A percentile compares a stretch with the other conserved stretches of the same genome.
phyloP scores from a whole-genome alignment of 1,140 invertebrate species.

The Papilio dardanus region DNA sequence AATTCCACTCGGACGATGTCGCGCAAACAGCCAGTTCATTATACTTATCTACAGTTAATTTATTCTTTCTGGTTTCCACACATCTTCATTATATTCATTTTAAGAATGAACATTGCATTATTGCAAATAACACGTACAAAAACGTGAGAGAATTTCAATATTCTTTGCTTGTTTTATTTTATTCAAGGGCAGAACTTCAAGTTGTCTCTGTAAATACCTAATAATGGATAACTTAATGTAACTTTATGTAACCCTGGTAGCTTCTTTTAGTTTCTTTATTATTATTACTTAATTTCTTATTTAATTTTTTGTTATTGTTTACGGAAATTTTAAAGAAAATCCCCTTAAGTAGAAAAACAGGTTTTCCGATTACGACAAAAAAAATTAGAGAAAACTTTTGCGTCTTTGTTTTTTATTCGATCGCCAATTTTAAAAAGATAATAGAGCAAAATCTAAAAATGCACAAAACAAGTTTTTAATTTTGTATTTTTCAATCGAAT shows the following conservation, averaged over 20 bases:
- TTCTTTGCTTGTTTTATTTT: background rate
- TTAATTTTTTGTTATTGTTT: background rate
- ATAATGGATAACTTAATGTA: background rate
- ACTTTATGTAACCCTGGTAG: background rate
- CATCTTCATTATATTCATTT: background rate
- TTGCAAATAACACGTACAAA: background rate
- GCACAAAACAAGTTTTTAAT: no score
- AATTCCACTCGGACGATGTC: no score
- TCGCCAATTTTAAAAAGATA: no score
- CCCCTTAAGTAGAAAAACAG: background rate
- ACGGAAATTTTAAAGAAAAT: constrained; percentile 13
- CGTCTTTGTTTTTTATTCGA: no score
- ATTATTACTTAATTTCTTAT: background rate
- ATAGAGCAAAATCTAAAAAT: no score
- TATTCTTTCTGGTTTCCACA: no score
- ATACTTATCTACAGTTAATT: no score
- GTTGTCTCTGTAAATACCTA: background rate
- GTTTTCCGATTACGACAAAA: background rate
- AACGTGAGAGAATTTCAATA: background rate
- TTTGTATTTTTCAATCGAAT: background rate
- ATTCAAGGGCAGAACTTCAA: background rate
- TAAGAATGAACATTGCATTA: background rate
- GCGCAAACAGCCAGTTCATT: no score
- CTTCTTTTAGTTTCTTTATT: background rate
- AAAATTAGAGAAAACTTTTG: background rate